Evolutionary conservation across 2,797 vertebrate species (phyloP).

Genomic region (Dromococcyx pavoninus): DNA sequence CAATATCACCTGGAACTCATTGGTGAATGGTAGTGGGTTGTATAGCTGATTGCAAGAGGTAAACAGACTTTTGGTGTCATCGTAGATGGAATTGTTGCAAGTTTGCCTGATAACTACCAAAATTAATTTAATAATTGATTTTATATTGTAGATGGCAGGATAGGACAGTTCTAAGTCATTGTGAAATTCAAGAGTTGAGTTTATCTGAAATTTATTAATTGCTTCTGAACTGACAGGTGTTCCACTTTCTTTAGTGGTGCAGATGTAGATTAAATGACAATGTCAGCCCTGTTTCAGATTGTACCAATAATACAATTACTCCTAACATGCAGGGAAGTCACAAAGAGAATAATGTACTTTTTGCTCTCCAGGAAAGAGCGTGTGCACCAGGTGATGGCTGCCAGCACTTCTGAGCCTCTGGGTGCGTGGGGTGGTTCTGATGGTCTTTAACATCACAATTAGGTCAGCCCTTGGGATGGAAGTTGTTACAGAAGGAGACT

Average conservation of each 20-base stretch:
- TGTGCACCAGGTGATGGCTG: not conserved
- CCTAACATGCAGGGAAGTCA: not conserved
- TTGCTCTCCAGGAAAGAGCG: not conserved
- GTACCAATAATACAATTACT: not conserved
- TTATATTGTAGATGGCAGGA: not conserved
- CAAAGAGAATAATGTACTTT: not conserved
- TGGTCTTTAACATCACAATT: not conserved
- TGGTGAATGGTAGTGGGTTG: not conserved
- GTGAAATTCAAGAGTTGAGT: not conserved
- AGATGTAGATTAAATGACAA: not conserved
- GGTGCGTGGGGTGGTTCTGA: not conserved
- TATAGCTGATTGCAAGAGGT: not conserved
- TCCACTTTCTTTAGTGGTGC: not conserved
- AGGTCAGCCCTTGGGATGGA: not conserved
- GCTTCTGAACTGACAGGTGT: not conserved
- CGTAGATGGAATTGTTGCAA: not conserved
- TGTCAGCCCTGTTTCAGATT: not conserved
- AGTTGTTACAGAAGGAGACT: not conserved
- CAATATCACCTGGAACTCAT: not conserved
- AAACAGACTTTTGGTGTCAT: not conserved
- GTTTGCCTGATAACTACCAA: not conserved
- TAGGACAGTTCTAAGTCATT: not conserved
- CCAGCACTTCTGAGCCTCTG: not conserved
- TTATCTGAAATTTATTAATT: not conserved
- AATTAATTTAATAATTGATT: not conserved